Evolutionary conservation across 2,888 invertebrate genomes (phyloP), one percentile per base, ranked within the genome.

Genomic region (Zelleria hepariella): DNA sequence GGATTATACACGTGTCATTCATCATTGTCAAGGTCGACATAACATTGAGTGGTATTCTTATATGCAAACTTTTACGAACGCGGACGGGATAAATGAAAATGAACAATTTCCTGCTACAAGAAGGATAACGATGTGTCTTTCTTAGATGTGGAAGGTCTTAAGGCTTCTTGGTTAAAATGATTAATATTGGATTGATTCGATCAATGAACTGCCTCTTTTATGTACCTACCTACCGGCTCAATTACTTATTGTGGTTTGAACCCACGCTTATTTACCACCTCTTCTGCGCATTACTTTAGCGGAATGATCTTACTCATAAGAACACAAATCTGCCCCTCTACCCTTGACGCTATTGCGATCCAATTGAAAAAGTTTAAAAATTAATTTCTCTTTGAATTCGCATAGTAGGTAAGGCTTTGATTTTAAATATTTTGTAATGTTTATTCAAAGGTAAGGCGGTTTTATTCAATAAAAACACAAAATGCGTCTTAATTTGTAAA

Each of bases 11-110:
- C 55, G 42, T 55, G 60, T 59, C 54, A 60, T 55, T 62, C 51
- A 59, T 59, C 54, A 60, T 55, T 62, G 62, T 60, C 62, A 62
- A 62, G 62, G 62, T 49, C 58, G 32, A 42, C 32, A 42, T 42
- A 15, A 42, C 15, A 42, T 15, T 42, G 32, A 15, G 15, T 15
- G 32, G n/a, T n/a, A n/a, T n/a, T n/a, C n/a, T n/a, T n/a, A n/a
- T n/a, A n/a, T n/a, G n/a, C n/a, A n/a, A n/a, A n/a, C n/a, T n/a
- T n/a, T n/a, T n/a, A n/a, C n/a, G n/a, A n/a, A n/a, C n/a, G n/a
- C 32, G 15, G 32, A 42, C 32, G 15, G 15, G 15, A 1, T 15
- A 42, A 42, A 42, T 10, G 10, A 42, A 5, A 26, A 26, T 26
- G 26, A 26, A 26, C 7, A 26, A 26, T 26, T 26, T 26, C 26